Evolutionary conservation across 2,888 invertebrate genomes (phyloP).

Genomic region (Dolichopus griseipennis): DNA sequence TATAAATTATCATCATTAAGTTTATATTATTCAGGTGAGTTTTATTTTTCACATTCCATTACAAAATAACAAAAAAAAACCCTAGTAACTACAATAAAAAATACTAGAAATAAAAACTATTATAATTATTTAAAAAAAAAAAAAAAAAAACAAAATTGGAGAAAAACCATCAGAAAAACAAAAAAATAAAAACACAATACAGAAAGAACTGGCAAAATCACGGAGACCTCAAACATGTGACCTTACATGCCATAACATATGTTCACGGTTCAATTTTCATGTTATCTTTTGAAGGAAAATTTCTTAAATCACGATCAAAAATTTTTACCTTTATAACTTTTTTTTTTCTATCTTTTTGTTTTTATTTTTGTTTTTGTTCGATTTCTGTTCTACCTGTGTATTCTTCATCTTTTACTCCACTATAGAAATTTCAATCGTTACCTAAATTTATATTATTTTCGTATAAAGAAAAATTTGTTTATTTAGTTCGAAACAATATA

Average conservation of each 20-base stretch:
- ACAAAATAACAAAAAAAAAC: neutral
- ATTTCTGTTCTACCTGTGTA: neutral
- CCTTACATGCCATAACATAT: constrained; percentile 21
- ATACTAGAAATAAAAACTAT: neutral
- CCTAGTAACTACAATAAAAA: neutral
- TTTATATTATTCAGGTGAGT: neutral
- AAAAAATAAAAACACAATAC: neutral
- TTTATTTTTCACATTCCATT: neutral
- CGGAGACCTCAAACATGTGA: constrained; percentile 19
- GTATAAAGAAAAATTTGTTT: no score
- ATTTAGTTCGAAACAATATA: no score
- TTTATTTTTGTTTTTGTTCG: neutral
- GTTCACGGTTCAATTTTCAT: constrained; percentile 21
- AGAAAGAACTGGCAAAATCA: constrained; percentile 13
- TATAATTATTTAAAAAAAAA: neutral
- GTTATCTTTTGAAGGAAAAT: constrained; percentile 16
- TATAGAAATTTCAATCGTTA: no score
- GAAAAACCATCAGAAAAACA: no score
- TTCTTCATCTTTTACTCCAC: no score
- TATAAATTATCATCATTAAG: neutral
- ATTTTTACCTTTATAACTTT: neutral
- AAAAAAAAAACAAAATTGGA: neutral
- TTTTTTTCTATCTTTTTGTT: neutral
- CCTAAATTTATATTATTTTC: no score
- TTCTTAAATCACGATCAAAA: constrained; percentile 19